Evolutionary conservation across 2,888 invertebrate species (phyloP), one percentile per base, ranked within the genome.

Genomic region (Eumacrocentrus americanus): DNA sequence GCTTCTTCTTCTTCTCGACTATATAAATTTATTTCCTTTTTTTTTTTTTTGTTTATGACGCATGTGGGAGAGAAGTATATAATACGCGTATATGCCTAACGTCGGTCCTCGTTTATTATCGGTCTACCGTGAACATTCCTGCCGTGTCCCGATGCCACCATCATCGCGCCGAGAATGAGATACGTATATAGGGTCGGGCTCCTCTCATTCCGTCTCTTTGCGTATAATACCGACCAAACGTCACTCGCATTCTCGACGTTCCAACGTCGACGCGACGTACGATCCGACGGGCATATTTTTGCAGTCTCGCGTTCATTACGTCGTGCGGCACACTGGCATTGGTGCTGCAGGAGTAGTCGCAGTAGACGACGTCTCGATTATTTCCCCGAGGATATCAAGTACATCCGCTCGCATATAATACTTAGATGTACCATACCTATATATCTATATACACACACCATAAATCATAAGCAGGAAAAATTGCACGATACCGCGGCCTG

Each of bases 241-340:
- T 65, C 65, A 62, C 60, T 62, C 59, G 65, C 62, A 65, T 67
- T 67, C 64, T 46, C 58, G 46, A 62, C 63, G 59, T 62, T 63
- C 67, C 65, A 60, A 50, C 58, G 48, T 34, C 55, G 57, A 53
- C 59, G 54, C 60, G 60, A 58, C 60, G 52, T 56, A 58, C 48
- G 42, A 35, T 40, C 42, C 50, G 50, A 52, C 59, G 60, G 48
- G 44, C 60, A 57, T 61, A 62, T 65, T 62, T 64, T 62, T 61
- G 53, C 61, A 54, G 61, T 34, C 48, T 48, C 22, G 52, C 50
- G 48, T 57, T 53, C 52, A 42, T 54, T 54, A 54, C 40, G 40
- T 51, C 58, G n/a, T 37, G 42, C 16, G 6, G 16, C 12, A 46
- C 29, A 40, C 29, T 52, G 16, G 38, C n/a, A 58, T 52, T 54